phyloP scores from a whole-genome alignment of 2,888 invertebrate genomes.

The Drosophila hamatofila region DNA sequence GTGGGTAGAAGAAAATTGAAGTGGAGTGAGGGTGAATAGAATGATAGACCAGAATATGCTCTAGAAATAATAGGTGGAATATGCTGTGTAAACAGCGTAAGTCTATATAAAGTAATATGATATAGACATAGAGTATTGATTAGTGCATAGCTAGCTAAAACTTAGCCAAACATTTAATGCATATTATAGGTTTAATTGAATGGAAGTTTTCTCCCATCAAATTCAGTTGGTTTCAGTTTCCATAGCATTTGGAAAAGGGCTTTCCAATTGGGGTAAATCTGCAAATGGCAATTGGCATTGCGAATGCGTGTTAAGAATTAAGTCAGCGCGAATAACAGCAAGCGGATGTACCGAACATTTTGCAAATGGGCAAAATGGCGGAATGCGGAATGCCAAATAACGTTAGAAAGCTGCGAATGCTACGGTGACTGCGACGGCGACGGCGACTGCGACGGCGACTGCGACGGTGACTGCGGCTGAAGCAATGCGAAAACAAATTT shows the following conservation, averaged over 20 bases:
- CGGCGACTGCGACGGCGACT: conserved; percentile 6
- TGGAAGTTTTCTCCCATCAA: not conserved
- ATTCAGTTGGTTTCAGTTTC: not conserved
- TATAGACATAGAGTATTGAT: not conserved
- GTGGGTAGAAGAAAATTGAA: not conserved
- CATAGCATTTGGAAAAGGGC: conserved; percentile 7
- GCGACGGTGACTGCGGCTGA: conserved; percentile 24
- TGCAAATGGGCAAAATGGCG: conserved; percentile 19
- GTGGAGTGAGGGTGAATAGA: not conserved
- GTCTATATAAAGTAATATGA: not conserved
- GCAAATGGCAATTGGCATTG: conserved; percentile 35
- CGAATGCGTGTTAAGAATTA: conserved; percentile 34
- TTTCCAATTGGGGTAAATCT: conserved; percentile 23
- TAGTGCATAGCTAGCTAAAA: not conserved
- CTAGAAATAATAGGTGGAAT: not conserved
- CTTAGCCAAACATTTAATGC: not conserved
- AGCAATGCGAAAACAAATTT: conserved; percentile 76
- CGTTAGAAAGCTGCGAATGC: conserved; percentile 21
- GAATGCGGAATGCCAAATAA: conserved; percentile 38
- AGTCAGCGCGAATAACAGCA: conserved; percentile 29
- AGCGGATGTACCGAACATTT: conserved; percentile 54
- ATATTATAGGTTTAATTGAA: not conserved
- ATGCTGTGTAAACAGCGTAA: not conserved
- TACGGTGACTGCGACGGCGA: conserved; percentile 14
- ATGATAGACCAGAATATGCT: not conserved